These are phyloP conservation scores for Tyria jacobaeae DNA, from an alignment of 2,888 invertebrate genomes.

Conservation along the genomic window DNA sequence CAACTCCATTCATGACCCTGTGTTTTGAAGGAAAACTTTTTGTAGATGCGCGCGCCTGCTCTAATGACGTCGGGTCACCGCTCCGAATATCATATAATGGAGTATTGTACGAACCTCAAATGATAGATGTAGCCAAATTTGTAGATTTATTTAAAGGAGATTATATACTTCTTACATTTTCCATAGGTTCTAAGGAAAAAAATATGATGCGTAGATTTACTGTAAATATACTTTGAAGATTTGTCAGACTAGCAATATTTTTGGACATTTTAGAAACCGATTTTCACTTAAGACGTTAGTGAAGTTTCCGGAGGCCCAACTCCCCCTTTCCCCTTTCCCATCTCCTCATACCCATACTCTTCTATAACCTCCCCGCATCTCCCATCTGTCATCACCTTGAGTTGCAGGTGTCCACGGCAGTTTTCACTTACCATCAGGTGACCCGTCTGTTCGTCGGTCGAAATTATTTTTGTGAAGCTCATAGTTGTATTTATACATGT, in stretches of 20 bases:
- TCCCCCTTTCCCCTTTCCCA: too few relatives aligned
- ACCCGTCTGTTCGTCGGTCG: too few relatives aligned
- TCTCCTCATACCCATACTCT: too few relatives aligned
- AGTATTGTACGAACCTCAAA: constrained; percentile 51
- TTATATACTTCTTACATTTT: constrained; percentile 22
- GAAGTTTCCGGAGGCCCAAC: too few relatives aligned
- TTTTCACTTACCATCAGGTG: too few relatives aligned
- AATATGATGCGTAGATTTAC: not conserved
- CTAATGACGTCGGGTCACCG: constrained; percentile 64
- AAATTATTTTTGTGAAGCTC: too few relatives aligned
- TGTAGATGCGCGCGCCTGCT: constrained; percentile 55
- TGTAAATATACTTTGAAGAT: not conserved
- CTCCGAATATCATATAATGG: constrained; percentile 60
- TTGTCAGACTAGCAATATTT: not conserved
- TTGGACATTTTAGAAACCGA: not conserved
- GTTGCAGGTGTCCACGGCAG: too few relatives aligned
- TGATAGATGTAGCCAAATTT: constrained; percentile 44
- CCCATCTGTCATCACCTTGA: too few relatives aligned
- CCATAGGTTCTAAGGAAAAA: not conserved
- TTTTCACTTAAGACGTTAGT: too few relatives aligned
- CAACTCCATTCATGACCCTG: constrained; percentile 46
- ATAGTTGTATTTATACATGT: too few relatives aligned
- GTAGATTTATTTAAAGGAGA: constrained; percentile 25
- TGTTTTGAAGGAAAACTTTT: constrained; percentile 65
- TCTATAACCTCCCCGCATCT: too few relatives aligned